Percentiles rank a stretch among this genome's conserved stretches.
These are phyloP conservation scores for Chionoecetes opilio DNA, from an alignment of 1,140 invertebrate species.

Conservation along the genomic window DNA sequence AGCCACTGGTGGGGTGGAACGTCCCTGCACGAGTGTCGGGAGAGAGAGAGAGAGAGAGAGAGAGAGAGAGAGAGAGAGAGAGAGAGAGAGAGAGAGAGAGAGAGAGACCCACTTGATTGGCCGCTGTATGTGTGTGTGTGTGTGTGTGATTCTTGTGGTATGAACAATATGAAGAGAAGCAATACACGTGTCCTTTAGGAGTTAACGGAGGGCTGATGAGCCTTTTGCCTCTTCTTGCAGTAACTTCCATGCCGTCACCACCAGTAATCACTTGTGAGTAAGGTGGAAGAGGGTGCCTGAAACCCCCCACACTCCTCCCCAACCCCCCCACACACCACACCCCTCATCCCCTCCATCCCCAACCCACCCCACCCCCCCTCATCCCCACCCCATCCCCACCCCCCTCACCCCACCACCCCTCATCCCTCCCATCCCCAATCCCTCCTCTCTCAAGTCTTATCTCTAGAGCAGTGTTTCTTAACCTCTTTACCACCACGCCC, in stretches of 20 bases:
- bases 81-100: no score
- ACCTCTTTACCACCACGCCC: no score
- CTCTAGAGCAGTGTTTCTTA: no score
- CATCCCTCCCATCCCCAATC: not conserved
- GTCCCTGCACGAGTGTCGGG: not conserved
- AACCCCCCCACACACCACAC: not conserved
- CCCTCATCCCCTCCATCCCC: not conserved
- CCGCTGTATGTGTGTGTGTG: not conserved
- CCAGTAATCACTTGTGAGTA: constrained; percentile 79
- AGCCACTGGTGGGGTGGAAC: constrained; percentile 37
- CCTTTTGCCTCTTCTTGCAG: constrained; percentile 76
- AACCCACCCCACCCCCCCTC: not conserved
- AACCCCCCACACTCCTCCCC: not conserved
- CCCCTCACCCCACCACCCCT: not conserved
- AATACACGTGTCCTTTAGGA: not conserved
- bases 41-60: no score
- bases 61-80: no score
- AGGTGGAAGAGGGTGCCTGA: constrained; percentile 21
- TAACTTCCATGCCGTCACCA: constrained; percentile 77
- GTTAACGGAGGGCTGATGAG: constrained; percentile 55
- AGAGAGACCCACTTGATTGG: not conserved
- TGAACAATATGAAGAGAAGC: not conserved
- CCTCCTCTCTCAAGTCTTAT: not conserved
- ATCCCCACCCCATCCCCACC: not conserved
- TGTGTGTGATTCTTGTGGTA: not conserved